Conservation (phyloP, 2,888 invertebrate species). For the Ophion obscuratus region DNA sequence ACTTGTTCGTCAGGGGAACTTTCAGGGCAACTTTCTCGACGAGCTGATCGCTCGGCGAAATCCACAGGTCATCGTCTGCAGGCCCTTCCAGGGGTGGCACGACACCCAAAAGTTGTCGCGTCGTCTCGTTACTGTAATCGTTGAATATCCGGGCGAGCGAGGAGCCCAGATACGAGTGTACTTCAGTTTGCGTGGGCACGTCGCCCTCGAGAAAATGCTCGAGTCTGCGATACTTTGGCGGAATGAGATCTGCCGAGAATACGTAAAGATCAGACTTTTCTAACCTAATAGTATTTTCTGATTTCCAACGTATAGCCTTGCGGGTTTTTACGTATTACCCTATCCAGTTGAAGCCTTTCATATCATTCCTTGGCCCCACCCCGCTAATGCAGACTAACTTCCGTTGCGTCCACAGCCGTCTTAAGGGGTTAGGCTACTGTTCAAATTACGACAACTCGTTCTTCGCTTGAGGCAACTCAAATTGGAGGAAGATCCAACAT, state of each 20-base stretch:
- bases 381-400: no score
- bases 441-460: no score
- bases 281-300: neutral
- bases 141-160: slow-evolving; percentile 73
- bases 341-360: no score
- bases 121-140: slow-evolving; percentile 70
- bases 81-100: slow-evolving; percentile 70
- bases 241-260: slow-evolving; percentile 30
- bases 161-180: slow-evolving; percentile 71
- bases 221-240: slow-evolving; percentile 58
- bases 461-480: no score
- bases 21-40: slow-evolving; percentile 67
- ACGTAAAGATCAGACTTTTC: neutral
- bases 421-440: no score
- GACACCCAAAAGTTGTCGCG: slow-evolving; percentile 70
- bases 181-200: slow-evolving; percentile 70
- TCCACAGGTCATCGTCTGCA: slow-evolving; percentile 69
- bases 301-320: neutral
- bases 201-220: slow-evolving; percentile 50
- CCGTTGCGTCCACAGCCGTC: no score
- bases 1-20: slow-evolving; percentile 64
- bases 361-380: no score
- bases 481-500: no score
- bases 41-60: slow-evolving; percentile 74
- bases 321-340: no score